Evolutionary conservation across 2,888 invertebrate species (phyloP), one percentile per base, ranked within the genome.

Genomic region (Beris chalybata): DNA sequence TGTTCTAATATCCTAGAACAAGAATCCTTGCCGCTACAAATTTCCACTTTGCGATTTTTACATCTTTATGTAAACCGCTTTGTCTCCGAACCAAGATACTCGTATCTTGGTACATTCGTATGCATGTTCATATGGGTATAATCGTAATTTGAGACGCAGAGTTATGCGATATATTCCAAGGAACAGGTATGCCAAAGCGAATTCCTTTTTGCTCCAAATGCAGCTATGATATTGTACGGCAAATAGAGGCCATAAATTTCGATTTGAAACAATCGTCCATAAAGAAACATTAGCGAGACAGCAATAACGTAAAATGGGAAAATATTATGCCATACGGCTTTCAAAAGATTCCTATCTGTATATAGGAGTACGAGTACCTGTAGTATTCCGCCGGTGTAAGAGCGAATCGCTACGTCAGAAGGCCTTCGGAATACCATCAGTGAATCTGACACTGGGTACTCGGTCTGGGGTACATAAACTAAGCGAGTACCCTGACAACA

Each of bases 271-370:
- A 72, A 72, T 72, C 70, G 70, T 71, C 72, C 72, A 72, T 72
- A 72, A 72, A 72, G 72, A 72, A 72, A 72, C 72, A 72, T 72
- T 72, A 72, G 72, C 66, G 72, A 72, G 72, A 72, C 72, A 72
- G 72, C 72, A 72, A 72, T 72, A 72, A 72, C 70, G 70, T 72
- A 72, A 72, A 72, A 72, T 72, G 72, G 72, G 70, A 72, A 72
- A 72, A 72, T 72, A 72, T 72, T 71, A 72, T 72, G 71, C 71
- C 71, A 72, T 72, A 71, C 68, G 72, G 69, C 68, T 69, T 67
- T 70, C 66, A 61, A 59, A 72, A 65, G 72, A 72, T 72, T 68
- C 67, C 71, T 71, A 72, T 72, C 72, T 69, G 68, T 52, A 22
- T 30, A 56, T 64, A 66, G 58, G 48, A 56, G 64, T 45, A 47